A percentile compares a stretch with the other conserved stretches of the same genome.
Conservation (phyloP, 2,888 invertebrate genomes). For the Caenorhabditis sinica region DNA sequence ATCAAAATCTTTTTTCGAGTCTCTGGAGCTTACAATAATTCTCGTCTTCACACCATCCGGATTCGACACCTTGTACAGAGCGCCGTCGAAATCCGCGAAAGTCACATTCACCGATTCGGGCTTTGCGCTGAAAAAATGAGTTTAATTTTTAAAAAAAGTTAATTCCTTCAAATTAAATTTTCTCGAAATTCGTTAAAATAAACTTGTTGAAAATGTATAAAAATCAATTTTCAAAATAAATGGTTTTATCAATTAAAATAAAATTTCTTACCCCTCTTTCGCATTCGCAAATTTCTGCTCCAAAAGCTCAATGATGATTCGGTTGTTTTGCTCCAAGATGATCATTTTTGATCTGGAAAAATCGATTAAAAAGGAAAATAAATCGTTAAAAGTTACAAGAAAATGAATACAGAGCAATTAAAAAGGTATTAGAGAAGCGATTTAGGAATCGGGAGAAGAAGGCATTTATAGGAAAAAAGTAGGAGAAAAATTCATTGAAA, state of each 20-base stretch:
- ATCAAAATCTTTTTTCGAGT: constrained; percentile 66
- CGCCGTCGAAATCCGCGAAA: constrained; percentile 96
- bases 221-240: too few relatives aligned
- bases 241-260: constrained; percentile 10
- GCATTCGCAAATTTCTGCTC: constrained; percentile 96
- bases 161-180: too few relatives aligned
- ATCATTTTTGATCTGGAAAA: too few relatives aligned
- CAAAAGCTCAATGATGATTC: constrained; percentile 97
- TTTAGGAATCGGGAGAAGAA: background rate
- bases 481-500: constrained; percentile 1
- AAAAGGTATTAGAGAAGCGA: constrained; percentile 29
- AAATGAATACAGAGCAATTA: constrained; percentile 14
- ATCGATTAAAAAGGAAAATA: too few relatives aligned
- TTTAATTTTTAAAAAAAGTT: too few relatives aligned
- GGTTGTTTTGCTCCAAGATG: constrained; percentile 96
- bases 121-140: constrained; percentile 89
- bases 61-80: constrained; percentile 98
- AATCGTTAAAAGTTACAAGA: background rate
- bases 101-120: constrained; percentile 95
- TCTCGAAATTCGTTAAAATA: too few relatives aligned
- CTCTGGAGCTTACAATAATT: constrained; percentile 96
- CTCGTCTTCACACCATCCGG: constrained; percentile 96
- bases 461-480: background rate
- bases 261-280: constrained; percentile 90
- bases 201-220: background rate